phyloP scores from a whole-genome alignment of 2,113 vertebrate species.

The Bombycilla garrulus region DNA sequence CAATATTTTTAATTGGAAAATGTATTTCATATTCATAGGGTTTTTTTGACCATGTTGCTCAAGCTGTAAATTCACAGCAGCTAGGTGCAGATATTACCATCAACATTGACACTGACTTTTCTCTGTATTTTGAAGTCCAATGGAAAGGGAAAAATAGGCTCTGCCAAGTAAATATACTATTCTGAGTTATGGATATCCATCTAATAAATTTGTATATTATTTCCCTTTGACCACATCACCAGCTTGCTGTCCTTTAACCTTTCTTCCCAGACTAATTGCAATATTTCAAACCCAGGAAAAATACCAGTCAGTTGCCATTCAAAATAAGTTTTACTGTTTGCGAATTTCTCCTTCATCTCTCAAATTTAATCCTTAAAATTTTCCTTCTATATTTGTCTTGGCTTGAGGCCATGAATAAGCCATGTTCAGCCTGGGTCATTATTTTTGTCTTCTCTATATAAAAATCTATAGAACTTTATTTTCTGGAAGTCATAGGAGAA shows the following conservation, averaged over 20 bases:
- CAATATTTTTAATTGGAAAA: background rate
- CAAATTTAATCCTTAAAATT: background rate
- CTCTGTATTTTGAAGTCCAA: background rate
- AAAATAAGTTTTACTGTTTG: background rate
- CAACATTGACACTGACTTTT: background rate
- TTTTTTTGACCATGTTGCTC: background rate
- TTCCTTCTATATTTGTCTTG: background rate
- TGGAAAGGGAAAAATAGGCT: background rate
- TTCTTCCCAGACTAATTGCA: background rate
- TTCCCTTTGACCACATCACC: background rate
- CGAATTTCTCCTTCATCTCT: background rate
- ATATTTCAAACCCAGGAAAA: background rate
- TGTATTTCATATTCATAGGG: background rate
- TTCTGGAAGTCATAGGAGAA: background rate
- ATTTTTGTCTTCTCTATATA: constrained; percentile 1
- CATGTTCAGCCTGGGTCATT: background rate
- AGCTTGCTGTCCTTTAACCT: background rate
- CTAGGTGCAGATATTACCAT: background rate
- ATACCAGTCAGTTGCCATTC: background rate
- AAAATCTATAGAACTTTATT: background rate
- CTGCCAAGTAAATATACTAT: background rate
- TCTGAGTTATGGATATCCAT: background rate
- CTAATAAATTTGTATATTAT: background rate
- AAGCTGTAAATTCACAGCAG: background rate
- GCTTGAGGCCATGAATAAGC: constrained; percentile 17